phyloP scores from a whole-genome alignment of 2,113 vertebrate genomes.

The Tamias sibiricus region DNA sequence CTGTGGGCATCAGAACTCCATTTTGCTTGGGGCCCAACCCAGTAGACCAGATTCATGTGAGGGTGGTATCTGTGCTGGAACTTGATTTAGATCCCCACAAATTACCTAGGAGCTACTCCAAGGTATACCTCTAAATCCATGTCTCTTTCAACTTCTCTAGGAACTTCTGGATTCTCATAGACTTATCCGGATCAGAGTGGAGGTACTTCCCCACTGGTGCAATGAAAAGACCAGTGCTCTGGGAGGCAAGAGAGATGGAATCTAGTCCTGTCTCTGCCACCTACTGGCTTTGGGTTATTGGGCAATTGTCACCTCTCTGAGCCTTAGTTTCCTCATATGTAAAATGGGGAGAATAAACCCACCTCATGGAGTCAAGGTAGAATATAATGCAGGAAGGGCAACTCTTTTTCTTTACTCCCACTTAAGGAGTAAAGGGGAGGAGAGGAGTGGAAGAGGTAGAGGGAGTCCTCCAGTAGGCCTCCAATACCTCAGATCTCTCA shows the following conservation, averaged over 20 bases:
- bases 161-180: not conserved
- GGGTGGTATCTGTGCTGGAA: not conserved
- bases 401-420: not conserved
- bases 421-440: not conserved
- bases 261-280: not conserved
- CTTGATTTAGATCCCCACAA: not conserved
- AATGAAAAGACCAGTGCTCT: not conserved
- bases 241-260: not conserved
- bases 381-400: not conserved
- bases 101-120: not conserved
- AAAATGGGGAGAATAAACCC: not conserved
- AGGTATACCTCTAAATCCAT: not conserved
- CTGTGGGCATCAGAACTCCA: not conserved
- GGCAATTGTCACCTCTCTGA: not conserved
- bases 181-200: not conserved
- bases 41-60: not conserved
- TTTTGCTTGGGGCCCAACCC: not conserved
- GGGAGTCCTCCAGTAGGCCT: too few species aligned
- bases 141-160: not conserved
- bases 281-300: not conserved
- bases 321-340: not conserved
- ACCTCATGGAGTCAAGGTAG: not conserved
- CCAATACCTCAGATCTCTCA: not conserved
- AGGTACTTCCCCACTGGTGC: not conserved
- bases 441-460: not conserved